These are phyloP conservation scores for Empidonax alnorum DNA, from an alignment of 2,113 vertebrate species.

Conservation along the genomic window DNA sequence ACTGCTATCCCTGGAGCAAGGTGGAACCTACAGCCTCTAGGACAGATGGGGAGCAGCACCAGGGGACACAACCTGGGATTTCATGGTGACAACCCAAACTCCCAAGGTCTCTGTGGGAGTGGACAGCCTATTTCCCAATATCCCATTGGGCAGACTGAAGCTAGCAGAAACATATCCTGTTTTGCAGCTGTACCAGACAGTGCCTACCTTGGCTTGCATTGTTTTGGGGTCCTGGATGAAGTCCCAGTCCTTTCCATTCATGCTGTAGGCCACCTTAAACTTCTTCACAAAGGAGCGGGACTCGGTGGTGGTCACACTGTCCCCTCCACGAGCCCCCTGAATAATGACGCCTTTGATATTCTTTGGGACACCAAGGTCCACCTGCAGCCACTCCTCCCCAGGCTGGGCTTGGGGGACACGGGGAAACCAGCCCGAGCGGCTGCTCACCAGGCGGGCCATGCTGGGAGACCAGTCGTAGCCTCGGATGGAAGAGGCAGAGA, in stretches of 20 bases:
- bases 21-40: background rate
- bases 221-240: constrained; percentile 89
- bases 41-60: background rate
- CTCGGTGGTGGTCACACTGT: constrained; percentile 86
- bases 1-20: background rate
- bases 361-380: constrained; percentile 88
- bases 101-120: background rate
- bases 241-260: constrained; percentile 92
- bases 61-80: background rate
- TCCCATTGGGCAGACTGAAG: background rate
- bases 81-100: background rate
- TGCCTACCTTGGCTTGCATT: constrained; percentile 87
- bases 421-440: constrained; percentile 95
- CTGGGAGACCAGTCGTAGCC: constrained; percentile 94
- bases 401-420: constrained; percentile 86
- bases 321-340: constrained; percentile 92
- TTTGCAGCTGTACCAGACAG: background rate
- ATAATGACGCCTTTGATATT: constrained; percentile 91
- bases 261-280: constrained; percentile 93
- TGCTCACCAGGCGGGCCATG: constrained; percentile 91
- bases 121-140: background rate
- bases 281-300: constrained; percentile 94
- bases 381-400: constrained; percentile 95
- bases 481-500: constrained; percentile 91
- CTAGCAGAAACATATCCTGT: background rate